phyloP scores from a whole-genome alignment of 2,888 invertebrate genomes.

The Leucophenga montana region DNA sequence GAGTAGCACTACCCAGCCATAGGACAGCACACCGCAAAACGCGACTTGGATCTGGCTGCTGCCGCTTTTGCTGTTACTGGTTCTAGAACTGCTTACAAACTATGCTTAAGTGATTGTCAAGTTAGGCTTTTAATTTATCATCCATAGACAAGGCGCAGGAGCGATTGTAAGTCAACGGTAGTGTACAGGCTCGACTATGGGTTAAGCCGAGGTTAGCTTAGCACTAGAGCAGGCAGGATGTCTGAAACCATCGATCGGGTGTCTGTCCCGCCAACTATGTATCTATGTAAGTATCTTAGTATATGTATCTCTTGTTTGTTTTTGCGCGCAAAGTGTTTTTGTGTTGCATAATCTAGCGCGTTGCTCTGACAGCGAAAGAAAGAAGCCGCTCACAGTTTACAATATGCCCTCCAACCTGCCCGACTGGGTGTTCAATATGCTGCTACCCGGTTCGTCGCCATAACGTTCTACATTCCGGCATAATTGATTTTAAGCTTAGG shows the following conservation, averaged over 20 bases:
- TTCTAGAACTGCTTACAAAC: conserved; percentile 68
- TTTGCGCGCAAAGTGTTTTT: conserved; percentile 57
- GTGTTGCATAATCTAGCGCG: conserved; percentile 60
- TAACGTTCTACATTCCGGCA: conserved; percentile 70
- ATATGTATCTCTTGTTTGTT: conserved; percentile 4
- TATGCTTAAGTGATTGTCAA: conserved; percentile 72
- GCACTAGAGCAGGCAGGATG: background rate
- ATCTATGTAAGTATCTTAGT: background rate
- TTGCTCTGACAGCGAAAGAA: conserved; percentile 47
- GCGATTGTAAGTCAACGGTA: conserved; percentile 35
- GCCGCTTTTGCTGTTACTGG: conserved; percentile 50
- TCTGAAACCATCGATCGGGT: background rate
- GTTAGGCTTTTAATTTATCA: conserved; percentile 72
- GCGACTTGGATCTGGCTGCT: conserved; percentile 33
- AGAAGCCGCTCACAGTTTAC: conserved; percentile 2
- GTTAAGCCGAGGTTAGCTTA: conserved; percentile 61
- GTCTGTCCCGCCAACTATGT: background rate
- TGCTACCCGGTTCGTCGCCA: conserved; percentile 36
- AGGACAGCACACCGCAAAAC: too few relatives aligned
- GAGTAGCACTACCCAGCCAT: conserved; percentile 7
- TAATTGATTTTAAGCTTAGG: conserved; percentile 71
- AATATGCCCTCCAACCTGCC: background rate
- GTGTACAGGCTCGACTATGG: conserved; percentile 56
- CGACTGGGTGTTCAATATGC: conserved; percentile 53
- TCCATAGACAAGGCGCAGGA: conserved; percentile 68